Base-by-base conservation (phyloP, 2,113 vertebrate species). In the Chaetorhynchus papuensis region DNA sequence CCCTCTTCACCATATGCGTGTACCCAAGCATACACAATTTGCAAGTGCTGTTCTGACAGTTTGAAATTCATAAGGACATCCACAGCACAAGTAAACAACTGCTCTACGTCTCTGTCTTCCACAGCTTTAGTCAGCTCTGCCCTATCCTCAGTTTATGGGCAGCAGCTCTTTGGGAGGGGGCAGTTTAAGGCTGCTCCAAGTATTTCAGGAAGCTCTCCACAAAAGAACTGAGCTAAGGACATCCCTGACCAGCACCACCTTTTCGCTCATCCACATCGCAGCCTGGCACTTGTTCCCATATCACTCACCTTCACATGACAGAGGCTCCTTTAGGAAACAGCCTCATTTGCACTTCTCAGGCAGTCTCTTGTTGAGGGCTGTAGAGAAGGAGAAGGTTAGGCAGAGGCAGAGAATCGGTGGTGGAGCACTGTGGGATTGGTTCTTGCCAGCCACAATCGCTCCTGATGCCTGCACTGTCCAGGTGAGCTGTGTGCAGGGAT, bases 371-470 rank as follows among this genome's bases (percentile, higher is more conserved):
- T 0, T 30, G n/a, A 27, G 24, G 23, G 23, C 41, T 81, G 44
- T 14, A 39, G 44, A 41, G 45, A 57, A 22, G 39, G 15, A 54
- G 26, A 31, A 31, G 61, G 41, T 15, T 39, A 21, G 57, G 56
- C 28, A 70, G 42, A 44, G 30, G 39, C 56, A 82, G 79, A 61
- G 45, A 17, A 37, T 39, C 45, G 28, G n/a, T 28, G 31, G 10
- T 7, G 22, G 50, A 41, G 30, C 24, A 24, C 47, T 53, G 45
- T 8, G 24, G 47, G 45, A 52, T 78, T 0, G 0, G 14, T 10
- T 33, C 37, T 31, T 61, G 60, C 18, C 14, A 13, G 54, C 12
- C 68, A 74, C n/a, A 8, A 1, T 2, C 0, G 0, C 2, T 90
- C 35, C 21, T 72, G 13, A 5, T 19, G 44, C 16, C 19, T 61